These are phyloP conservation scores for Xanthorhoe spadicearia DNA, from an alignment of 2,888 invertebrate species.

Conservation along the genomic window DNA sequence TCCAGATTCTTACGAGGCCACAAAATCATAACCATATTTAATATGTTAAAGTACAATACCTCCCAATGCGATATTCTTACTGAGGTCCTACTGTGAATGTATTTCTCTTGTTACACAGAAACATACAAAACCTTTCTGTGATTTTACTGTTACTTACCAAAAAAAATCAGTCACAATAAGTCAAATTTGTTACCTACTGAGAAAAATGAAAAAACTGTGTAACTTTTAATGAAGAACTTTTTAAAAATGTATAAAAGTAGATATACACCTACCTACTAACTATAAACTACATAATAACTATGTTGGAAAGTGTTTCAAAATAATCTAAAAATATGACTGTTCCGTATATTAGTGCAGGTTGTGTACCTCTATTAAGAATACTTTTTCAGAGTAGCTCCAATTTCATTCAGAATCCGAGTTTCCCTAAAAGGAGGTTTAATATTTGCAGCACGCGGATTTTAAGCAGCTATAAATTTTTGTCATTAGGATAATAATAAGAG, in stretches of 20 bases:
- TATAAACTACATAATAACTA: no score
- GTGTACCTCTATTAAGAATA: neutral
- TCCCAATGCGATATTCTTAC: conserved; percentile 52
- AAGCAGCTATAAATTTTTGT: conserved; percentile 82
- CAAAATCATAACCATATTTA: conserved; percentile 50
- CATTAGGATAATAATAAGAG: conserved; percentile 83
- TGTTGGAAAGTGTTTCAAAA: neutral
- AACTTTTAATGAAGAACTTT: no score
- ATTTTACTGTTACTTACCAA: no score
- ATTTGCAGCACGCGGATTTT: conserved; percentile 81
- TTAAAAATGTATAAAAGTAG: no score
- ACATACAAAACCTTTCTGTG: no score
- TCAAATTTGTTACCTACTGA: no score
- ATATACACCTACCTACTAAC: no score
- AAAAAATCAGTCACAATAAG: no score
- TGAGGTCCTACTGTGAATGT: conserved; percentile 23
- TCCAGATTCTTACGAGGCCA: conserved; percentile 50
- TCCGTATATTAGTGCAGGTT: no score
- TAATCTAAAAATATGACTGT: no score
- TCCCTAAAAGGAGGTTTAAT: conserved; percentile 69
- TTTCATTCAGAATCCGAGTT: conserved; percentile 52
- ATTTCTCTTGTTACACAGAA: no score
- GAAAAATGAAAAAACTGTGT: no score
- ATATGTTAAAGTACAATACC: conserved; percentile 52
- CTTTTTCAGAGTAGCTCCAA: conserved; percentile 35